Conservation (phyloP, 2,797 vertebrate species). For the Hypotaenidia okinawae region DNA sequence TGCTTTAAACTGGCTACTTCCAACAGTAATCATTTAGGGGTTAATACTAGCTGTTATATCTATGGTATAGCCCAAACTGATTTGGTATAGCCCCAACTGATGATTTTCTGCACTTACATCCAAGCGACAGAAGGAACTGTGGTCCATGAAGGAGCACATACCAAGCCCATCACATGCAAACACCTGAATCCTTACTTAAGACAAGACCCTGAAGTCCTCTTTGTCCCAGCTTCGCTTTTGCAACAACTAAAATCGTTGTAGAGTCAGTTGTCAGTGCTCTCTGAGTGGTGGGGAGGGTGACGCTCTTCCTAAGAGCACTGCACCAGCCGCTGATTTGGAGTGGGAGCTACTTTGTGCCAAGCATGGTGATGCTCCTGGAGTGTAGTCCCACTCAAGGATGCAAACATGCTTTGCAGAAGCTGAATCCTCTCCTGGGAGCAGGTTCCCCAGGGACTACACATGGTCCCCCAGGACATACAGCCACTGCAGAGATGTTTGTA, state of each 20-base stretch:
- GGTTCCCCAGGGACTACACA: not conserved
- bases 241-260: not conserved
- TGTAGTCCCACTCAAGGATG: not conserved
- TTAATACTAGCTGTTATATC: not conserved
- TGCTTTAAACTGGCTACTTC: not conserved
- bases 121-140: not conserved
- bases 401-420: not conserved
- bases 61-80: not conserved
- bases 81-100: not conserved
- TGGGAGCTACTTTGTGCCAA: not conserved
- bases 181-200: not conserved
- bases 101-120: not conserved
- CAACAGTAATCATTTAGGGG: not conserved
- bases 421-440: not conserved
- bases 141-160: not conserved
- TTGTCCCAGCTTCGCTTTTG: not conserved
- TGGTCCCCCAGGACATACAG: not conserved
- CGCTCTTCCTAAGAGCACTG: not conserved
- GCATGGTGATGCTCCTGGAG: not conserved
- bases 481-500: not conserved
- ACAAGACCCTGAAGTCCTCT: not conserved
- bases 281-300: not conserved
- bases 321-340: accelerated
- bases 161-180: not conserved
- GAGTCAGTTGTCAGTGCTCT: not conserved